phyloP scores from a whole-genome alignment of 2,888 invertebrate species.

The Drosophila setosimentum region DNA sequence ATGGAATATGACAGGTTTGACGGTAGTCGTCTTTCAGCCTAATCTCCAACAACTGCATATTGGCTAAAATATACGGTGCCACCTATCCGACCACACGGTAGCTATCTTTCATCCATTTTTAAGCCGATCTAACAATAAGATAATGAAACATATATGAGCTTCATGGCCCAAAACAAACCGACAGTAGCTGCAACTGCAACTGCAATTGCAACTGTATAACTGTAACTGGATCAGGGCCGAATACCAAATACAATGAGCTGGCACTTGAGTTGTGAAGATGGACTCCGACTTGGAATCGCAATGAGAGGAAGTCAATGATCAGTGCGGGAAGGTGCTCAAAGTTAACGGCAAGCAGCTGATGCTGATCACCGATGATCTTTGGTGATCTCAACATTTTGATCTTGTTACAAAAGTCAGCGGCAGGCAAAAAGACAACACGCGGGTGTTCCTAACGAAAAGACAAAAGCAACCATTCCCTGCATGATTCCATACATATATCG shows the following conservation, averaged over 20 bases:
- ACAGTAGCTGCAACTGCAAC: constrained; percentile 34
- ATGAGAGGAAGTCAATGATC: constrained; percentile 30
- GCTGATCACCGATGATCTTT: constrained; percentile 45
- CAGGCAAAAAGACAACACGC: constrained; percentile 57
- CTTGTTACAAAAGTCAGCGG: constrained; percentile 75
- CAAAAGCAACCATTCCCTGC: constrained; percentile 22
- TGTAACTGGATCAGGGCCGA: constrained; percentile 63
- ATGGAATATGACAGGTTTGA: constrained; percentile 14
- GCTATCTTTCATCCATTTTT: constrained; percentile 62
- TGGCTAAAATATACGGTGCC: constrained; percentile 17
- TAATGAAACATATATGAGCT: constrained; percentile 78
- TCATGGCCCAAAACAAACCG: constrained; percentile 66
- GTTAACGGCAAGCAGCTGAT: constrained; percentile 62
- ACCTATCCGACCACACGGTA: constrained; percentile 34
- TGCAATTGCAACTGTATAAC: constrained; percentile 7
- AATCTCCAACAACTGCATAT: constrained; percentile 52
- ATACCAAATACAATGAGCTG: constrained; percentile 46
- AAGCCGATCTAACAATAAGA: constrained; percentile 75
- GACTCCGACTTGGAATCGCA: constrained; percentile 4
- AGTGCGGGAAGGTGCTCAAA: constrained; percentile 54
- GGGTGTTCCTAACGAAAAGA: constrained; percentile 63
- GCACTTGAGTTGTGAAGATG: constrained; percentile 51
- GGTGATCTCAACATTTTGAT: constrained; percentile 69
- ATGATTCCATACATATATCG: constrained; percentile 1
- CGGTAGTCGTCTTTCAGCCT: constrained; percentile 9